Evolutionary conservation across 2,888 invertebrate species (phyloP).

Genomic region (Pseudoips prasinana): DNA sequence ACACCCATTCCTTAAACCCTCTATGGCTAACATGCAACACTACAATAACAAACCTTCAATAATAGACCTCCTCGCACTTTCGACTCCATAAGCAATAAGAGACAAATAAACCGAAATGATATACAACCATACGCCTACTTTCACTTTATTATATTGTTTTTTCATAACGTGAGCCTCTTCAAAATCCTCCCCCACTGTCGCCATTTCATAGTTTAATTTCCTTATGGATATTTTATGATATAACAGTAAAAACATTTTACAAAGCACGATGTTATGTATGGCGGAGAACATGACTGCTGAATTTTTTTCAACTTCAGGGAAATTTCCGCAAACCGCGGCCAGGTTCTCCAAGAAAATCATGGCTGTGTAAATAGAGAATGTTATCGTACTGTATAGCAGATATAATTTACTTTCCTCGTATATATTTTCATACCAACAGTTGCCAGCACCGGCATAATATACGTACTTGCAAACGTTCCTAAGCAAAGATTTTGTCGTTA

Average conservation of each 20-base stretch:
- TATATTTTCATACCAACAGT: constrained; percentile 60
- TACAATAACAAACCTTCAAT: constrained; percentile 50
- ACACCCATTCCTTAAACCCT: no score
- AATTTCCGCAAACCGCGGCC: constrained; percentile 60
- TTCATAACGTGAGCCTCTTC: constrained; percentile 57
- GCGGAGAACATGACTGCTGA: constrained; percentile 70
- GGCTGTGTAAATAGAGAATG: constrained; percentile 56
- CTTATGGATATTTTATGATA: constrained; percentile 63
- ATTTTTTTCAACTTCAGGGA: constrained; percentile 66
- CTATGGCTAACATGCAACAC: no score
- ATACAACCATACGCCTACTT: constrained; percentile 56
- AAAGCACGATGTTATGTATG: constrained; percentile 65
- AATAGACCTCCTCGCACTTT: constrained; percentile 53
- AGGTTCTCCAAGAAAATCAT: constrained; percentile 69
- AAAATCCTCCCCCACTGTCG: constrained; percentile 50
- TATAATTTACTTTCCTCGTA: constrained; percentile 50
- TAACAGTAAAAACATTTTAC: constrained; percentile 62
- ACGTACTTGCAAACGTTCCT: constrained; percentile 58
- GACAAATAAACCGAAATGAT: constrained; percentile 63
- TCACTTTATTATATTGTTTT: constrained; percentile 57
- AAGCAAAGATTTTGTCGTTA: constrained; percentile 52
- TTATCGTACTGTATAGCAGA: constrained; percentile 48
- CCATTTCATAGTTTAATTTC: constrained; percentile 65
- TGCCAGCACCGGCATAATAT: constrained; percentile 62
- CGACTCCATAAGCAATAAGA: constrained; percentile 59